Percentiles rank a stretch among this genome's conserved stretches.
These are phyloP conservation scores for Tetragonula clypearis DNA, from an alignment of 1,140 invertebrate species.

Conservation along the genomic window DNA sequence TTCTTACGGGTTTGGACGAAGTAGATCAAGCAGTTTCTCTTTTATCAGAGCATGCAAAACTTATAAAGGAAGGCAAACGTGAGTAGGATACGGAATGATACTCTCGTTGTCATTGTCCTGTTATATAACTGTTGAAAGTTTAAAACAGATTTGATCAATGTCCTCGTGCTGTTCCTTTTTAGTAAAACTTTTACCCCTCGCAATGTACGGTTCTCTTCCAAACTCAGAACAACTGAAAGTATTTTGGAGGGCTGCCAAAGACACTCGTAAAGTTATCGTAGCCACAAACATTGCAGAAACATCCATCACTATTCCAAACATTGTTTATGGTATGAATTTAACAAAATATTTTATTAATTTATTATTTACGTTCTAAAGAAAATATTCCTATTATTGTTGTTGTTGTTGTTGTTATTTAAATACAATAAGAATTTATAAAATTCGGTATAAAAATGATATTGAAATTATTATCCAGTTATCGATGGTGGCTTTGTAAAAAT, in stretches of 20 bases:
- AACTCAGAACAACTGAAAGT: constrained; percentile 93
- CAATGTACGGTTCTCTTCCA: constrained; percentile 96
- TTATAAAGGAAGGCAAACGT: constrained; percentile 81
- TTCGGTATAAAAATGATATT: constrained; percentile 33
- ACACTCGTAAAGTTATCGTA: constrained; percentile 94
- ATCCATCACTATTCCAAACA: constrained; percentile 92
- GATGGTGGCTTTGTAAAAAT: constrained; percentile 99
- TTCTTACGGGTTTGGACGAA: constrained; percentile 97
- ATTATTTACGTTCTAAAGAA: background rate
- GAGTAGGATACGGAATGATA: constrained; percentile 57
- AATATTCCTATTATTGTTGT: background rate
- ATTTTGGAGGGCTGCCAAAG: constrained; percentile 89
- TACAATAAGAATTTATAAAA: background rate
- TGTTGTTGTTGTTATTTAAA: background rate
- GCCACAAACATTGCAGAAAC: constrained; percentile 99
- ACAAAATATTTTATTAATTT: background rate
- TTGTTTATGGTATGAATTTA: constrained; percentile 88
- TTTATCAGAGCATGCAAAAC: constrained; percentile 85
- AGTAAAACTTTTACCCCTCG: constrained; percentile 90
- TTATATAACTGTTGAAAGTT: constrained; percentile 14
- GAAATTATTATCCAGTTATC: constrained; percentile 86
- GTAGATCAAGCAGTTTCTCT: constrained; percentile 89
- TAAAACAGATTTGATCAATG: constrained; percentile 9
- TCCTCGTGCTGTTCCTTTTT: constrained; percentile 54
- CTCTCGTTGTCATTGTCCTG: background rate